These are phyloP conservation scores for Tachina lurida DNA, from an alignment of 2,888 invertebrate genomes.

Conservation along the genomic window DNA sequence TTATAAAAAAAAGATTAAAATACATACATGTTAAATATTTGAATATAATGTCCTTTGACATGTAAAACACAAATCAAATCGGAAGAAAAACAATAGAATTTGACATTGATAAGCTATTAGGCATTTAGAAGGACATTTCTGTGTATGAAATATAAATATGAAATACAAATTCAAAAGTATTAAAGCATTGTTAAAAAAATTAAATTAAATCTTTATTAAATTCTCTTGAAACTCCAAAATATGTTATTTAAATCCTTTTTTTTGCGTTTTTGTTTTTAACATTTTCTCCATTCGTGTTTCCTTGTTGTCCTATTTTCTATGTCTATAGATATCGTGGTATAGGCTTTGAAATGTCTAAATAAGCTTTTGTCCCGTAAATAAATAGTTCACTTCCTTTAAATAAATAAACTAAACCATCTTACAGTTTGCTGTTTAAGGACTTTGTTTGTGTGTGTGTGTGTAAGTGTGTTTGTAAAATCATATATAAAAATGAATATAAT, in stretches of 20 bases:
- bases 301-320: conserved; percentile 49
- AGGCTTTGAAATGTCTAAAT: not conserved
- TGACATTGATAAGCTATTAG: conserved; percentile 48
- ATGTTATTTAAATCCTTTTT: not conserved
- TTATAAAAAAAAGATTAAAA: conserved; percentile 1
- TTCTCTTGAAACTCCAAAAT: not conserved
- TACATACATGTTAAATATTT: conserved; percentile 37
- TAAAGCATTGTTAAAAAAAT: not conserved
- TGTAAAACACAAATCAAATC: conserved; percentile 23
- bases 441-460: conserved; percentile 13
- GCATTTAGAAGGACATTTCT: conserved; percentile 39
- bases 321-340: not conserved
- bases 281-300: conserved; percentile 1
- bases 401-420: conserved; percentile 38
- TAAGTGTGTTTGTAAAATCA: conserved; percentile 27
- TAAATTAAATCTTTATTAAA: not conserved
- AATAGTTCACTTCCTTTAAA: conserved; percentile 65
- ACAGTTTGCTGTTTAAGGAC: conserved; percentile 19
- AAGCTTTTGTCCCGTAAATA: conserved; percentile 47
- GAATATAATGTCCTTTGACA: conserved; percentile 47
- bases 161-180: not conserved
- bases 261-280: not conserved
- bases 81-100: conserved; percentile 4
- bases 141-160: not conserved
- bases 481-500: conserved; percentile 14